Evolutionary conservation across 2,888 invertebrate species (phyloP), one percentile per base, ranked within the genome.

Genomic region (Chesias legatella): DNA sequence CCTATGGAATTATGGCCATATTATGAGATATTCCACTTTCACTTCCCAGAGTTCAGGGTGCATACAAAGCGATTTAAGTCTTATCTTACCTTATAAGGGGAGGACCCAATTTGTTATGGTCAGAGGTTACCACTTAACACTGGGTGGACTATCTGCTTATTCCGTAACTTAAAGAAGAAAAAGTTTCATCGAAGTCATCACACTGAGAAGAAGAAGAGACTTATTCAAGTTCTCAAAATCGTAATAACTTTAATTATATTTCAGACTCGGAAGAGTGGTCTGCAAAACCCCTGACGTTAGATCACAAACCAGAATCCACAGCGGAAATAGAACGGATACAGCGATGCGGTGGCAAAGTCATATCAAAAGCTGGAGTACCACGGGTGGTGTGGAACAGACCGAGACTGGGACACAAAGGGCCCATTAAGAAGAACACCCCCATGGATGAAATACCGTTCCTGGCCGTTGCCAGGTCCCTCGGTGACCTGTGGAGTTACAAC

Each of bases 401-500:
- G 0, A 89, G 94, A 21, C 90, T 93, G 24, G 95, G 96, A 6
- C 88, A 86, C 61, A 89, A 89, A 56, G 98, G 98, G 0, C 98
- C 98, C 0, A 94, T 98, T 7, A 90, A 96, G 33, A 92, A 97
- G 53, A 96, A 95, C 30, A 98, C 98, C 0, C 94, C 93, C 0
- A 95, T 96, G 65, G 97, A 98, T 76, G 96, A 96, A 77, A 97
- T 98, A 63, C 98, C 98, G 0, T 98, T 98, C 71, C 85, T 99
- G 53, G 98, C 99, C 1, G 98, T 99, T 7, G 98, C 99, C 1
- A 90, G 99, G 60, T 97, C 98, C 23, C 85, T 99, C 30, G 99
- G 98, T 31, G 99, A 99, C 79, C 89, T 99, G 8, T 99, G 99
- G 99, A 98, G 98, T 63, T 98, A 97, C 76, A 98, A 98, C 83